Conservation (phyloP, 2,113 vertebrate species). For the Sinocyclocheilus grahami region DNA sequence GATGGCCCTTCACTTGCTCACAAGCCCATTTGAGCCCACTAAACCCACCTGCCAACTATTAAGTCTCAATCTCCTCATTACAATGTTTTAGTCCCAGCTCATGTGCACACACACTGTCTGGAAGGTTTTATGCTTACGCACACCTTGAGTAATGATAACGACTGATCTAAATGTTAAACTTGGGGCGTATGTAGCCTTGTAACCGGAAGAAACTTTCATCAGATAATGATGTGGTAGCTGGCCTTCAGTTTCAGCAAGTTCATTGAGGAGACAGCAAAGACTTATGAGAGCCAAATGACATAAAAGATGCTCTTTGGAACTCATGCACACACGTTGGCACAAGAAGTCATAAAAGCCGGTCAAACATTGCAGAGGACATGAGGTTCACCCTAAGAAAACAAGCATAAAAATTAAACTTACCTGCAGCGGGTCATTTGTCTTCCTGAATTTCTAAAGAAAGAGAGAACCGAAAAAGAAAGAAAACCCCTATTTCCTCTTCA, state of each 20-base stretch:
- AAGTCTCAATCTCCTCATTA: not conserved
- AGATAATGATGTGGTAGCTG: not conserved
- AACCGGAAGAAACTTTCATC: constrained; percentile 19
- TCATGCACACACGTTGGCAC: not conserved
- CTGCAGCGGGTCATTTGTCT: constrained; percentile 58
- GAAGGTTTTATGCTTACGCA: constrained; percentile 25
- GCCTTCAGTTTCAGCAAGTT: constrained; percentile 40
- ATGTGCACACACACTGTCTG: constrained; percentile 16
- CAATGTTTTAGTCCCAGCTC: not conserved
- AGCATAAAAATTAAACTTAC: constrained; percentile 61
- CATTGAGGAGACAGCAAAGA: constrained; percentile 31
- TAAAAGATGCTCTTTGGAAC: not conserved
- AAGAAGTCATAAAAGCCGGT: not conserved
- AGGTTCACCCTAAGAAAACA: constrained; percentile 40
- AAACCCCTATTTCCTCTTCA: constrained; percentile 3
- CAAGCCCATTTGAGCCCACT: constrained; percentile 12
- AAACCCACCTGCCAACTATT: constrained; percentile 30
- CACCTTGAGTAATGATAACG: constrained; percentile 1
- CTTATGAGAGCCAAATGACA: constrained; percentile 24
- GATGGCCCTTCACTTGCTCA: constrained; percentile 35
- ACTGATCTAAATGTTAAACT: constrained; percentile 8
- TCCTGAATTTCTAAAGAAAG: constrained; percentile 50
- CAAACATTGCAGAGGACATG: constrained; percentile 36
- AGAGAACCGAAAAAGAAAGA: constrained; percentile 17
- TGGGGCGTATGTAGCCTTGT: constrained; percentile 1